Evolutionary conservation across 1,140 invertebrate species (phyloP).

Genomic region (Pseudomyrmex pallidus): DNA sequence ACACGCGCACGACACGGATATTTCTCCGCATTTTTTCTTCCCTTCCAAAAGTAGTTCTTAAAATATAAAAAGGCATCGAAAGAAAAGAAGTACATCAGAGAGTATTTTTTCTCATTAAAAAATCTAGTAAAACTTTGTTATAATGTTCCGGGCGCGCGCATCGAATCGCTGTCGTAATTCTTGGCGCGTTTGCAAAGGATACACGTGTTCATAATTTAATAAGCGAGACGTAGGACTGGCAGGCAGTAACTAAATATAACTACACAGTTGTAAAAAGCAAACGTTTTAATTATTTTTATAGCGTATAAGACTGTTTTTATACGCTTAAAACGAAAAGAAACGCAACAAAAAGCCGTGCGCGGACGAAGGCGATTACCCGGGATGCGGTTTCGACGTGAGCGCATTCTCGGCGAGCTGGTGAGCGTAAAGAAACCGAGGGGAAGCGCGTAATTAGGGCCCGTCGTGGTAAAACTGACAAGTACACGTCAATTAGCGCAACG

Average conservation of each 20-base stretch:
- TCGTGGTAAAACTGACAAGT: slow-evolving; percentile 68
- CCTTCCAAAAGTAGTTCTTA: too few species aligned
- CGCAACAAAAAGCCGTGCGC: slow-evolving; percentile 33
- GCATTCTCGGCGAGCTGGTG: slow-evolving; percentile 40
- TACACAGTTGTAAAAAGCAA: slow-evolving; percentile 44
- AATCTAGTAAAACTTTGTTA: too few species aligned
- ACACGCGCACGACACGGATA: too few species aligned
- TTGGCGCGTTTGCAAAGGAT: not conserved
- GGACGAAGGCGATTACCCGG: not conserved
- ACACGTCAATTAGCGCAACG: slow-evolving; percentile 69
- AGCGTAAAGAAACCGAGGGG: slow-evolving; percentile 57
- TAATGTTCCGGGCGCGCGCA: not conserved
- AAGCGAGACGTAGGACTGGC: slow-evolving; percentile 20
- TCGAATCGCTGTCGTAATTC: not conserved
- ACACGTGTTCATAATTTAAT: not conserved
- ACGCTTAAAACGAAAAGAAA: not conserved
- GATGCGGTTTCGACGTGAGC: slow-evolving; percentile 4
- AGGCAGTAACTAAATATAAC: slow-evolving; percentile 46
- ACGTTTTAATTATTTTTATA: slow-evolving; percentile 49
- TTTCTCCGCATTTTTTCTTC: too few species aligned
- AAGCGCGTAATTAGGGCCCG: slow-evolving; percentile 66
- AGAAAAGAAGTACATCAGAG: too few species aligned
- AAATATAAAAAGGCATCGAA: too few species aligned
- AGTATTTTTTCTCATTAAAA: too few species aligned
- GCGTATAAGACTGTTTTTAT: slow-evolving; percentile 54